These are phyloP conservation scores for Oscheius sp. DNA, from an alignment of 1,140 invertebrate species.

Conservation along the genomic window DNA sequence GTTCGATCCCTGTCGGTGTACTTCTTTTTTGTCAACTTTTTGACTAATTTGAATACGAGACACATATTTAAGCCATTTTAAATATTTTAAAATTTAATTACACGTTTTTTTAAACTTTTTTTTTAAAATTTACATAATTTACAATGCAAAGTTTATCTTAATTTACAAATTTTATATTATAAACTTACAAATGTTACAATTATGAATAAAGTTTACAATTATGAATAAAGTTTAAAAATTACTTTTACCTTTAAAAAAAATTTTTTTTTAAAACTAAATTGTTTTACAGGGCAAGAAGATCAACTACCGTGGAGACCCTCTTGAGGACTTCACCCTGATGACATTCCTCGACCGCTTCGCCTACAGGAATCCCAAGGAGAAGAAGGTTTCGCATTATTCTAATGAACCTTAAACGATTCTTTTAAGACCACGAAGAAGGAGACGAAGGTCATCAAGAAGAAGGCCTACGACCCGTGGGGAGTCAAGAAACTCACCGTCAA, in stretches of 20 bases:
- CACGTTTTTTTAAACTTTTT: no score
- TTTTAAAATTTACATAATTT: no score
- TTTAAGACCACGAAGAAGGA: slow-evolving; percentile 68
- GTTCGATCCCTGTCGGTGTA: no score
- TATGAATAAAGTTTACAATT: neutral
- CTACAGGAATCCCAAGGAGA: slow-evolving; percentile 78
- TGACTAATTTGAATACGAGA: no score
- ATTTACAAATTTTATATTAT: neutral
- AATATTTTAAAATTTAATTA: no score
- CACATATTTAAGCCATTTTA: no score
- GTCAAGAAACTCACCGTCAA: slow-evolving; percentile 19
- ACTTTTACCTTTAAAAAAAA: neutral
- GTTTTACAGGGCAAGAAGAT: slow-evolving; percentile 65
- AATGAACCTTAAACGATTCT: no score
- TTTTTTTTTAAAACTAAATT: neutral
- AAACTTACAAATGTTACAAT: neutral
- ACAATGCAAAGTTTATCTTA: no score
- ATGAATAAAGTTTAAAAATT: neutral
- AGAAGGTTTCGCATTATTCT: neutral
- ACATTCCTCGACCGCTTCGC: slow-evolving; percentile 89
- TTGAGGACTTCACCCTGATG: slow-evolving; percentile 83
- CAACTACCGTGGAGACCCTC: slow-evolving; percentile 82
- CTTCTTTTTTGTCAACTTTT: no score
- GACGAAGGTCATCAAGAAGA: slow-evolving; percentile 59
- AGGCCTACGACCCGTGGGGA: slow-evolving; percentile 34